Evolutionary conservation across 2,113 vertebrate genomes (phyloP), one percentile per base, ranked within the genome.

Genomic region (Peromyscus californicus): DNA sequence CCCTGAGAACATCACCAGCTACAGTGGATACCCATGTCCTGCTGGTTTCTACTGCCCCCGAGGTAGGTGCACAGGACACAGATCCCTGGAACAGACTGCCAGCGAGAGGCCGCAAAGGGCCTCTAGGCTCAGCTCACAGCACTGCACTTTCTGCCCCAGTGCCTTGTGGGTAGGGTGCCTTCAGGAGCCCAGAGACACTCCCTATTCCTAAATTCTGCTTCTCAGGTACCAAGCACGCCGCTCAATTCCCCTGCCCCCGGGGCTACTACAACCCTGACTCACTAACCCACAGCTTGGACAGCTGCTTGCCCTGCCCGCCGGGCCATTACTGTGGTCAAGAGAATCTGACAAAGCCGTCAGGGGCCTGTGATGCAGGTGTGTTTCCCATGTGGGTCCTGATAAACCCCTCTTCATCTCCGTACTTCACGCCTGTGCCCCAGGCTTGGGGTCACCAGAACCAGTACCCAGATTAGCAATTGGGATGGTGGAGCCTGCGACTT

Each of bases 251-350:
- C 70, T 99, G 99, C 94, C 99, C 99, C 69, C 99, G 99, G 48
- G 99, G 99, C 61, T 99, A 99, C 98, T 99, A 99, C 97, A 99
- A 99, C 98, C 99, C 99, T 1, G 99, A 99, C 79, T 96, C 98
- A 33, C 98, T 99, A 99, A 99, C 99, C 61, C 99, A 99, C 96
- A 99, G 99, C 97, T 95, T 99, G 98, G 99, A 99, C 92, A 99
- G 99, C 98, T 99, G 99, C 98, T 98, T 99, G 94, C 99, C 99
- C 59, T 99, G 99, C 94, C 99, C 99, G 0, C 99, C 99, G 6
- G 99, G 99, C 59, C 99, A 99, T 98, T 99, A 99, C 98, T 99
- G 99, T 26, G 99, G 99, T 72, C 98, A 99, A 97, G 99, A 99
- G 98, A 99, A 98, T 87, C 98, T 99, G 96, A 99, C 99, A 2